Evolutionary conservation across 2,888 invertebrate species (phyloP).

Genomic region (Cenopis cana): DNA sequence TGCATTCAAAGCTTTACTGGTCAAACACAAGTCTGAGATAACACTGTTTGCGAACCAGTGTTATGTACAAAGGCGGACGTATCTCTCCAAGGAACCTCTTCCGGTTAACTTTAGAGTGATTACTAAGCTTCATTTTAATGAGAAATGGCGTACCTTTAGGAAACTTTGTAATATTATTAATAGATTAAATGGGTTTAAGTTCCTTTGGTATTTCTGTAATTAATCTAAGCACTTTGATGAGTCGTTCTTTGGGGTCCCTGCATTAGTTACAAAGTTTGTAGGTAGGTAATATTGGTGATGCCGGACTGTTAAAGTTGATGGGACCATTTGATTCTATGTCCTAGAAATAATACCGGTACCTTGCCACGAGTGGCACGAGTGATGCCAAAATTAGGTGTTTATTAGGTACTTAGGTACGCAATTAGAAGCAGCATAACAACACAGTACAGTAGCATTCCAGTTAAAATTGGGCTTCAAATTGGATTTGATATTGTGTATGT

Average conservation of each 20-base stretch:
- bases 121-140: slow-evolving; percentile 21
- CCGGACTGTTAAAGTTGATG: too few relatives aligned
- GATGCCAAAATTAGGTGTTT: too few relatives aligned
- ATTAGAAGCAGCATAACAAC: not conserved
- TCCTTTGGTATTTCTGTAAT: not conserved
- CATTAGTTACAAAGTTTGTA: too few relatives aligned
- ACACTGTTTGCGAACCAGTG: slow-evolving; percentile 39
- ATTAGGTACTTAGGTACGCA: too few relatives aligned
- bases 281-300: too few relatives aligned
- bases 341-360: too few relatives aligned
- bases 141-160: slow-evolving; percentile 18
- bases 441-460: not conserved
- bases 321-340: too few relatives aligned
- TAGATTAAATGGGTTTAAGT: slow-evolving; percentile 13
- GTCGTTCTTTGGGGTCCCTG: too few relatives aligned
- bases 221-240: not conserved
- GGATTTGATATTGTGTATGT: too few relatives aligned
- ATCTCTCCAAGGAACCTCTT: slow-evolving; percentile 41
- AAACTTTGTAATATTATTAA: slow-evolving; percentile 17
- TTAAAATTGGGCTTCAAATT: not conserved
- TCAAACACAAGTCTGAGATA: slow-evolving; percentile 41
- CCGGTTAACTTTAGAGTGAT: slow-evolving; percentile 30
- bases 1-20: slow-evolving; percentile 36
- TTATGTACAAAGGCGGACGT: slow-evolving; percentile 42
- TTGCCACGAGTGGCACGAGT: too few relatives aligned